A percentile compares a stretch with the other conserved stretches of the same genome.
These are phyloP conservation scores for Siphamia tubifer DNA, from an alignment of 2,113 vertebrate genomes.

Conservation along the genomic window DNA sequence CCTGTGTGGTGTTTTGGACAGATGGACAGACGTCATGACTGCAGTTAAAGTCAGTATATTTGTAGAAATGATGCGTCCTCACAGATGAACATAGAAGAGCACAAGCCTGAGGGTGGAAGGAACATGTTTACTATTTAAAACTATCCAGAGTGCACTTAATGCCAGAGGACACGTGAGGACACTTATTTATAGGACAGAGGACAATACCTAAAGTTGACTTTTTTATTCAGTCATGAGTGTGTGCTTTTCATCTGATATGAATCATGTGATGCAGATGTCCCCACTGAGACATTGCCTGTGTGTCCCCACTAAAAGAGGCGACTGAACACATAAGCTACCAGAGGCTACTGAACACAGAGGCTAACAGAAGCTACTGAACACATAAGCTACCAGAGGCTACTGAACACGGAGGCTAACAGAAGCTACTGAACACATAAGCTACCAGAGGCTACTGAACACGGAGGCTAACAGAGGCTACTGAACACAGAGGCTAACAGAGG, in stretches of 20 bases:
- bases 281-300: slow-evolving; percentile 49
- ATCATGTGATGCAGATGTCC: slow-evolving; percentile 50
- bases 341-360: too few species aligned
- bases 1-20: too few species aligned
- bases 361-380: too few species aligned
- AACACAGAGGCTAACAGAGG: too few species aligned
- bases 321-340: too few species aligned
- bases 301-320: too few species aligned
- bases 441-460: too few species aligned
- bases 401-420: too few species aligned
- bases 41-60: neutral
- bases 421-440: too few species aligned
- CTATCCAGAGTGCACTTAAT: slow-evolving; percentile 61
- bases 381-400: too few species aligned
- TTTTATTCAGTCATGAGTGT: slow-evolving; percentile 28
- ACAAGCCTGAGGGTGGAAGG: slow-evolving; percentile 23
- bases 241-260: slow-evolving; percentile 36
- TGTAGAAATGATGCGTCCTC: slow-evolving; percentile 11
- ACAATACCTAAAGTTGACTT: slow-evolving; percentile 62
- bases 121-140: slow-evolving; percentile 50
- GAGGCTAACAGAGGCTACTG: too few species aligned
- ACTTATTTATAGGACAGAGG: slow-evolving; percentile 51
- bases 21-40: neutral
- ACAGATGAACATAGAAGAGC: slow-evolving; percentile 27
- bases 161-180: slow-evolving; percentile 39